A percentile compares a stretch with the other conserved stretches of the same genome.
Evolutionary conservation across 1,140 invertebrate genomes (phyloP).

Genomic region (Mesaphorura yosii): DNA sequence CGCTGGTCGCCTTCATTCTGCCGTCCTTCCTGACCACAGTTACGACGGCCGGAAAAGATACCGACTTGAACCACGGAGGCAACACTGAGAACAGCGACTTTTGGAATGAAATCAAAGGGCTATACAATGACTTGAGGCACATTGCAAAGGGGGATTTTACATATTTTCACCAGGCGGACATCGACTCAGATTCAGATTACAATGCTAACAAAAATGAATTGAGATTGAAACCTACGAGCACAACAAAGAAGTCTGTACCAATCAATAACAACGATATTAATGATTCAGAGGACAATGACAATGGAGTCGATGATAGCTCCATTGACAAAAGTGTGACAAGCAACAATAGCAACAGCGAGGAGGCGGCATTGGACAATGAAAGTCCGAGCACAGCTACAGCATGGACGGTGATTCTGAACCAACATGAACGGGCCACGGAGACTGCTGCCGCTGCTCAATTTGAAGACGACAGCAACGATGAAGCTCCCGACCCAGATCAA

Average conservation of each 20-base stretch:
- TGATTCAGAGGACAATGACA: too few relatives aligned
- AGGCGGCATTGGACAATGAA: not conserved
- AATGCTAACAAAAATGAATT: conserved; percentile 18
- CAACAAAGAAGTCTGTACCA: not conserved
- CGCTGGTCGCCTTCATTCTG: conserved; percentile 23
- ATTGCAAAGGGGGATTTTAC: conserved; percentile 24
- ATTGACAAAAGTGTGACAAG: not conserved
- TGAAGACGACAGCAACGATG: not conserved
- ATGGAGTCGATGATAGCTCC: too few relatives aligned
- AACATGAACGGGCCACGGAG: not conserved
- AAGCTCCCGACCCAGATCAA: not conserved
- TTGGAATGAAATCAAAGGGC: conserved; percentile 29
- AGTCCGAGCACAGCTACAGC: not conserved
- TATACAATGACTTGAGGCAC: conserved; percentile 24
- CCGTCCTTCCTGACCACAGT: conserved; percentile 11
- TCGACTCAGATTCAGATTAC: not conserved
- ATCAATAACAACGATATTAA: too few relatives aligned
- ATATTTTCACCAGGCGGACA: conserved; percentile 15
- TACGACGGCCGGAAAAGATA: conserved; percentile 16
- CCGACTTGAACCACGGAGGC: conserved; percentile 2
- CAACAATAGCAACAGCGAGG: not conserved
- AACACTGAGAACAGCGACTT: conserved; percentile 14
- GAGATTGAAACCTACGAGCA: conserved; percentile 3
- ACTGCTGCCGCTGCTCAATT: not conserved
- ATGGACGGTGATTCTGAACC: not conserved